phyloP scores from a whole-genome alignment of 2,888 invertebrate species.

The Ennomos fuscantarius region DNA sequence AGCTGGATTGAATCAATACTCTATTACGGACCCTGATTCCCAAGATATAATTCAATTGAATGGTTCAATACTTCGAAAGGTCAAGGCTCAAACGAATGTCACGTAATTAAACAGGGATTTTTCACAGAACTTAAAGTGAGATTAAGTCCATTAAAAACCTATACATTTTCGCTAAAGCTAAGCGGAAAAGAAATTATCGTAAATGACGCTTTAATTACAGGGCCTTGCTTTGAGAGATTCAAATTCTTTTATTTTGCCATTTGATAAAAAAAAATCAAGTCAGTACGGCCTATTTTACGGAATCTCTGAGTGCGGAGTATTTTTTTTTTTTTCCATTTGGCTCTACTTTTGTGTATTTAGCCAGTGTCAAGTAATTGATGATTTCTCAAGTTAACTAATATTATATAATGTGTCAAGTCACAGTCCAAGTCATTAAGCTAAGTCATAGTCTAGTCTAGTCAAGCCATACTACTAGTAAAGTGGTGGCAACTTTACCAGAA shows the following conservation, averaged over 20 bases:
- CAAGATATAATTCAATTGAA: no score
- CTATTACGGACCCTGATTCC: no score
- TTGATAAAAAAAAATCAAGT: slow-evolving; percentile 10
- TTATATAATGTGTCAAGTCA: no score
- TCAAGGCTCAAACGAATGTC: slow-evolving; percentile 5
- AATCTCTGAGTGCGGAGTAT: not conserved
- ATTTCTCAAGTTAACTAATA: no score
- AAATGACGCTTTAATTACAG: slow-evolving; percentile 40
- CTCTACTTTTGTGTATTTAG: no score
- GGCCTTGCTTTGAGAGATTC: slow-evolving; percentile 13
- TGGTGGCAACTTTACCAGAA: no score
- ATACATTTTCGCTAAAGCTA: slow-evolving; percentile 36
- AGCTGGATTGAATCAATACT: no score
- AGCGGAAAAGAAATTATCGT: slow-evolving; percentile 31
- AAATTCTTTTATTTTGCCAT: slow-evolving; percentile 7
- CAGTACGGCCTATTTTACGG: not conserved
- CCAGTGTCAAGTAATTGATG: no score
- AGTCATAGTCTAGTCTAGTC: no score
- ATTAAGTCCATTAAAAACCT: slow-evolving; percentile 39
- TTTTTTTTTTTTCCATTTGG: no score
- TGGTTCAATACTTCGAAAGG: not conserved
- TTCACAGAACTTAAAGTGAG: slow-evolving; percentile 33
- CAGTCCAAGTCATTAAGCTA: no score
- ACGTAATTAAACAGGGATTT: slow-evolving; percentile 28
- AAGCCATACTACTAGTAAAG: no score